Conservation (phyloP, 2,888 invertebrate genomes). For the Cetonia aurata region DNA sequence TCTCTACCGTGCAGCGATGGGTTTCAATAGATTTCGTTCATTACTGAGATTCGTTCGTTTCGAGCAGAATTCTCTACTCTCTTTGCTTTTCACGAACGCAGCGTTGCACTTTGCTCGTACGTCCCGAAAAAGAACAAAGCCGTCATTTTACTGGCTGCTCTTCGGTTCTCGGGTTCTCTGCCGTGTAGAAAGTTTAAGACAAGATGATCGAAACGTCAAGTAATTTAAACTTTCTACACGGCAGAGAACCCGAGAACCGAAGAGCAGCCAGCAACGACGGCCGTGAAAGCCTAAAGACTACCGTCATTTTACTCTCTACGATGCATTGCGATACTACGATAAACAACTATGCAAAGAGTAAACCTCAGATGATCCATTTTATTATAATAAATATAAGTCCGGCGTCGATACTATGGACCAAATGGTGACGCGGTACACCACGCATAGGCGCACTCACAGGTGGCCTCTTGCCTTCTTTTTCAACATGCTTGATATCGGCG, state of each 20-base stretch:
- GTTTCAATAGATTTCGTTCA: constrained; percentile 43
- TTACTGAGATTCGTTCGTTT: no score
- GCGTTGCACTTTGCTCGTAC: constrained; percentile 32
- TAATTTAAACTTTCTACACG: no score
- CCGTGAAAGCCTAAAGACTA: no score
- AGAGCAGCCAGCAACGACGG: no score
- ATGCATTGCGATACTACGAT: constrained; percentile 49
- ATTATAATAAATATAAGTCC: constrained; percentile 51
- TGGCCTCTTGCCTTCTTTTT: constrained; percentile 48
- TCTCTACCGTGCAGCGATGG: constrained; percentile 48
- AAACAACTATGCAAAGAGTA: constrained; percentile 47
- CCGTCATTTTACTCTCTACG: constrained; percentile 49
- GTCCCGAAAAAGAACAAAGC: constrained; percentile 20
- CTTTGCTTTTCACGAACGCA: constrained; percentile 50
- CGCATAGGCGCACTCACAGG: constrained; percentile 33
- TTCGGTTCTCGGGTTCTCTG: no score
- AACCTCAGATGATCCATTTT: constrained; percentile 52
- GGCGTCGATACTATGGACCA: constrained; percentile 51
- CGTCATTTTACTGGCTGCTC: constrained; percentile 41
- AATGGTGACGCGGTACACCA: constrained; percentile 47
- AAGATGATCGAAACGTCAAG: no score
- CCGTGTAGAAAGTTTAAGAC: no score
- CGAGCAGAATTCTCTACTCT: constrained; percentile 40
- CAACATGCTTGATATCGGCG: constrained; percentile 47
- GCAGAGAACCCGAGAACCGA: no score